Evolutionary conservation across 2,888 invertebrate genomes (phyloP), one percentile per base, ranked within the genome.

Genomic region (Tenodera sinensis): DNA sequence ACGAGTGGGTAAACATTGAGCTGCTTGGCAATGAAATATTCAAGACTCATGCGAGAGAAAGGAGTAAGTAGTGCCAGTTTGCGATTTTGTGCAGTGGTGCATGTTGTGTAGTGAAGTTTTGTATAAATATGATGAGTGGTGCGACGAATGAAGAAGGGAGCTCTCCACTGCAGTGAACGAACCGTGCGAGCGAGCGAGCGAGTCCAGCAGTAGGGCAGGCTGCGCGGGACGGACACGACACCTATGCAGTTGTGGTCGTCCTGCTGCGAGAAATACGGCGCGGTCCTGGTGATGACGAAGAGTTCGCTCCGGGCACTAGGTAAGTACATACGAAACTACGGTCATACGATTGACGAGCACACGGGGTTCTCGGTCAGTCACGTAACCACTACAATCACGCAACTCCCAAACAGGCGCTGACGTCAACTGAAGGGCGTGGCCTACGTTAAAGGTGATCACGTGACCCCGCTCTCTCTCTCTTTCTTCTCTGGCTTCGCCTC

Each of bases 371-470:
- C 28, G 28, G 28, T 28, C 83, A 54, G 85, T 85, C 85, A 85
- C 85, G 85, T 85, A 85, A 85, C 85, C 83, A 83, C 83, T 83
- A 87, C 87, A 54, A 87, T 87, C 87, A 87, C 87, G 87, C 87
- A 87, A 82, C 87, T 87, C 87, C 82, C 30, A 87, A 87, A 85
- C 85, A 54, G 14, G 54, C 54, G 54, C 54, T 85, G 85, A 85
- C 85, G 85, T 85, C 85, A 85, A 85, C 54, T 47, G n/a, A 27
- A 54, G 85, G 85, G 85, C 85, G 85, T 85, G 85, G 85, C 85
- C 85, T 85, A 27, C 27, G 54, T 85, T 28, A 54, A 85, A 27
- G 28, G 47, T 71, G 15, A 85, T 85, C 85, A 34, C 85, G 85
- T 85, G 85, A 85, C 27, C 27, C 12, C 15, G n/a, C 47, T 15